Evolutionary conservation across 30 jellyfish, hydroid and myxozoan species (phyloP).

Genomic region (Pseudorhiza aurosa): DNA sequence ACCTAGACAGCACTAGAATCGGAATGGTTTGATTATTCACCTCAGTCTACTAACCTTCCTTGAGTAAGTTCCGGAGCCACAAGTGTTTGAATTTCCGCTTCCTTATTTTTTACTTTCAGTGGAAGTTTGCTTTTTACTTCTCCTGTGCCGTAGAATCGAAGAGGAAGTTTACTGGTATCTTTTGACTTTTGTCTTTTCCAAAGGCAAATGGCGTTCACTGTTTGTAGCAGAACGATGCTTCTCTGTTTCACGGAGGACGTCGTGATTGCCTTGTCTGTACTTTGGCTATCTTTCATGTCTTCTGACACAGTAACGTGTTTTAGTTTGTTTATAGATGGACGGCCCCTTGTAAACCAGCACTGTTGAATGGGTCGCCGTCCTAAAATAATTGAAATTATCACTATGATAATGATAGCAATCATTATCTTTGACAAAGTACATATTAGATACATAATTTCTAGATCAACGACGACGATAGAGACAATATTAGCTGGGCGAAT

Average conservation of each 20-base stretch:
- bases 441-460: too few species aligned
- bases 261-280: slow-evolving; percentile 9
- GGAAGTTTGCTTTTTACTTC: slow-evolving; percentile 21
- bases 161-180: slow-evolving; percentile 40
- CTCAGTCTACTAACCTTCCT: slow-evolving; percentile 41
- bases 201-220: slow-evolving; percentile 45
- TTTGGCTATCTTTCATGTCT: slow-evolving; percentile 11
- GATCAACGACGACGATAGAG: too few species aligned
- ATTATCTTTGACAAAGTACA: too few species aligned
- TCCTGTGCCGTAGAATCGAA: slow-evolving; percentile 56
- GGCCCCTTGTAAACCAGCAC: too few species aligned
- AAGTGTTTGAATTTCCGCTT: slow-evolving; percentile 45
- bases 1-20: slow-evolving; percentile 22
- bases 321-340: too few species aligned
- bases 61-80: slow-evolving; percentile 31
- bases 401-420: too few species aligned
- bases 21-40: slow-evolving; percentile 25
- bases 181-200: slow-evolving; percentile 49
- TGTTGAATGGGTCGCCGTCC: too few species aligned
- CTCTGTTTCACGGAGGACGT: slow-evolving; percentile 19
- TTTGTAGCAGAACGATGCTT: slow-evolving; percentile 49
- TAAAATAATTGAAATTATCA: too few species aligned
- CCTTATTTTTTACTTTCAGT: slow-evolving; percentile 7
- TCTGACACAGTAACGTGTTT: slow-evolving; percentile 36
- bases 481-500: too few species aligned